These are phyloP conservation scores for Osmoderma eremita DNA, from an alignment of 2,888 invertebrate species.

Conservation along the genomic window DNA sequence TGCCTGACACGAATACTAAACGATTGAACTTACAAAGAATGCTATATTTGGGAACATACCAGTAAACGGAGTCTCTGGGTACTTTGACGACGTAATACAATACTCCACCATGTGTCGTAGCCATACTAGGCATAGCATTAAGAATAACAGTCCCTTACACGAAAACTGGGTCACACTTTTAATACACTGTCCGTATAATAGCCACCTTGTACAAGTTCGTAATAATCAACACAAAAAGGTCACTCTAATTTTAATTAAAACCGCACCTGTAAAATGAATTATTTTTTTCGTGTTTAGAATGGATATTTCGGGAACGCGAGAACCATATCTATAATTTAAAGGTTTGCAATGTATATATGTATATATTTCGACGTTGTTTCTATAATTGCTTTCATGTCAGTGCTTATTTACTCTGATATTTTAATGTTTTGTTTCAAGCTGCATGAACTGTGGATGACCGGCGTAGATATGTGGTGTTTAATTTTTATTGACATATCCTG, in stretches of 20 bases:
- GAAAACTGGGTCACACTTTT: slow-evolving; percentile 31
- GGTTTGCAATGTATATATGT: too few species aligned
- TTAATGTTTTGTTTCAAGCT: slow-evolving; percentile 18
- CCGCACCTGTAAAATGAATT: slow-evolving; percentile 21
- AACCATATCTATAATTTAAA: too few species aligned
- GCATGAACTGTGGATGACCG: slow-evolving; percentile 8
- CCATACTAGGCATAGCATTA: slow-evolving; percentile 63
- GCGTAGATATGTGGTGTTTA: slow-evolving; percentile 32
- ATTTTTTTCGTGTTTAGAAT: background rate
- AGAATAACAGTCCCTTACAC: background rate
- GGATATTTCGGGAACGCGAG: too few species aligned
- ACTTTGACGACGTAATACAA: slow-evolving; percentile 76
- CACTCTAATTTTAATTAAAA: slow-evolving; percentile 31
- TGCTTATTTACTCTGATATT: background rate
- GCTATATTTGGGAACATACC: slow-evolving; percentile 42
- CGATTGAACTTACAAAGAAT: too few species aligned
- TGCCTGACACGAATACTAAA: too few species aligned
- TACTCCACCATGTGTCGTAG: slow-evolving; percentile 73
- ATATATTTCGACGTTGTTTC: background rate
- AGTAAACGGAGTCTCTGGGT: slow-evolving; percentile 64
- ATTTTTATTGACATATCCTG: slow-evolving; percentile 41
- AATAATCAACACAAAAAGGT: slow-evolving; percentile 33
- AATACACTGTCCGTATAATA: slow-evolving; percentile 9
- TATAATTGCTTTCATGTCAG: background rate
- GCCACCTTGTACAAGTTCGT: background rate